These are phyloP conservation scores for Pholis gunnellus DNA, from an alignment of 2,113 vertebrate species.

Conservation along the genomic window DNA sequence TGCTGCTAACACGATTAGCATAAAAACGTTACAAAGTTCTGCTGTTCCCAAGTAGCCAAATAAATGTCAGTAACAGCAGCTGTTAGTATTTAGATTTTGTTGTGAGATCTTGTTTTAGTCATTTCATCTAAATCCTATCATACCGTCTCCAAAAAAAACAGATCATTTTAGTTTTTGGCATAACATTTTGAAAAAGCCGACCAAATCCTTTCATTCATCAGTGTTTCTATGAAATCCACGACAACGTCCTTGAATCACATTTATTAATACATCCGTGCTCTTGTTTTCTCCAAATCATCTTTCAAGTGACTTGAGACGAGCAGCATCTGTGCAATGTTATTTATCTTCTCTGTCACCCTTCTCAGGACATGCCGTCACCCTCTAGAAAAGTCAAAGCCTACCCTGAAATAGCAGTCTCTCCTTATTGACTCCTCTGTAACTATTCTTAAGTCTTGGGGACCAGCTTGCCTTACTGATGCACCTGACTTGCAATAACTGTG, in stretches of 20 bases:
- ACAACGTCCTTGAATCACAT: background rate
- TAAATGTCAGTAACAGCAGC: too few species aligned
- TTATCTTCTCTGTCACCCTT: slow-evolving; percentile 36
- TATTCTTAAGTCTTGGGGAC: slow-evolving; percentile 37
- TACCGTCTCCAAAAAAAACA: background rate
- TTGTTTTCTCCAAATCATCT: slow-evolving; percentile 13
- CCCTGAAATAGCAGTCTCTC: slow-evolving; percentile 47
- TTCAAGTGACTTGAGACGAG: slow-evolving; percentile 22
- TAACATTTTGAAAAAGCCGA: background rate
- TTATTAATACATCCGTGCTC: slow-evolving; percentile 8
- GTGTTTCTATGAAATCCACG: background rate
- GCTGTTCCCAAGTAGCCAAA: too few species aligned
- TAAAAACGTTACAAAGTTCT: too few species aligned
- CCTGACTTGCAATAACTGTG: slow-evolving; percentile 43
- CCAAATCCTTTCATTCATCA: background rate
- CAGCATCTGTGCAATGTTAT: slow-evolving; percentile 27
- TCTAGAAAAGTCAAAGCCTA: slow-evolving; percentile 52
- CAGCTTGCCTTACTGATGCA: slow-evolving; percentile 47
- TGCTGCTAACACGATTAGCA: too few species aligned
- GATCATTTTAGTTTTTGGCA: background rate
- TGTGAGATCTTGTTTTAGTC: background rate
- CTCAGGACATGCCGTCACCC: slow-evolving; percentile 49
- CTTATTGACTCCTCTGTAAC: slow-evolving; percentile 38
- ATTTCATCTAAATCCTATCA: background rate
- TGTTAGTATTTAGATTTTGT: background rate